phyloP scores from a whole-genome alignment of 2,113 vertebrate species.

The Apodemus speciosus region DNA sequence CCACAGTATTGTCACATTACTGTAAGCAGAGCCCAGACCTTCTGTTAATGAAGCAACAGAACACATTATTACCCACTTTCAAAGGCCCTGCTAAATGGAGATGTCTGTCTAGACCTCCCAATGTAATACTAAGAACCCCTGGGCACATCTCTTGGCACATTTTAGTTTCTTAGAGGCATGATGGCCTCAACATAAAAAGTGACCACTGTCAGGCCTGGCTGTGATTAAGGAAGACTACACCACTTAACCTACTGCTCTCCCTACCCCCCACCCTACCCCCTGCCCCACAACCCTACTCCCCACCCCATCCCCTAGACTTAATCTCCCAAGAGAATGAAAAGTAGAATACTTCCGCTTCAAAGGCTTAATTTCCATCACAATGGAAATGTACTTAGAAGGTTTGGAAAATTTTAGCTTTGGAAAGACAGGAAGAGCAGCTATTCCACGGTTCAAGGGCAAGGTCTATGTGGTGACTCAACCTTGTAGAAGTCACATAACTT shows the following conservation, averaged over 20 bases:
- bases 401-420: conserved; percentile 50
- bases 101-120: neutral
- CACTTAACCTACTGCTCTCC: neutral
- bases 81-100: neutral
- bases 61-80: neutral
- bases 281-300: no score
- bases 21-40: neutral
- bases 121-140: neutral
- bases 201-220: neutral
- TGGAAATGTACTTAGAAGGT: conserved; percentile 69
- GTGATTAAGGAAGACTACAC: neutral
- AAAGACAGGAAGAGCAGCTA: conserved; percentile 35
- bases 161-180: neutral
- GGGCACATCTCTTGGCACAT: neutral
- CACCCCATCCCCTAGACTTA: neutral
- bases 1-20: neutral
- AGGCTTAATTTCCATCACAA: neutral
- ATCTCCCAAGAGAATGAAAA: conserved; percentile 20
- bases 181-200: neutral
- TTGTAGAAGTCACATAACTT: neutral
- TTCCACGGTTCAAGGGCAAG: neutral
- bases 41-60: neutral
- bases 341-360: conserved; percentile 7
- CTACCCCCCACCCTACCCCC: neutral
- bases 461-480: conserved; percentile 31